Evolutionary conservation across 2,113 vertebrate species (phyloP).

Genomic region (Pongo pygmaeus): DNA sequence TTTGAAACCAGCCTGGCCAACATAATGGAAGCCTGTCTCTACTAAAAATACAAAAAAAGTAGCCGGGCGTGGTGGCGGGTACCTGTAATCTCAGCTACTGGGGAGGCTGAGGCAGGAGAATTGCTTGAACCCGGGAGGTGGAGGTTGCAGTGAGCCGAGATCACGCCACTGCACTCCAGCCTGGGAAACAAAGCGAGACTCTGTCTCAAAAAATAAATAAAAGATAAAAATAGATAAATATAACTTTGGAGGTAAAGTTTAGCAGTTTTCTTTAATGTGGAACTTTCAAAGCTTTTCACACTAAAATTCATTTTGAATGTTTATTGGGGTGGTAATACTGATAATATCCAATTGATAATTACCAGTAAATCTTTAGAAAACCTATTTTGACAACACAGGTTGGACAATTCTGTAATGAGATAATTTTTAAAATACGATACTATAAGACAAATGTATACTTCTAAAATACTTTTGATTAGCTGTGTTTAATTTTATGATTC

Average conservation of each 20-base stretch:
- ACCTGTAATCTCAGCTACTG: too few relatives aligned
- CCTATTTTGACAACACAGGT: background rate
- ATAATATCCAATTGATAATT: background rate
- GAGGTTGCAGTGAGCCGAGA: too few relatives aligned
- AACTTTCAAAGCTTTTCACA: background rate
- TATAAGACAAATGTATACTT: background rate
- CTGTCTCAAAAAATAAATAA: too few relatives aligned
- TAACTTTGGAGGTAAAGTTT: background rate
- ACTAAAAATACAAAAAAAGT: too few relatives aligned
- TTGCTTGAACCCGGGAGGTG: too few relatives aligned
- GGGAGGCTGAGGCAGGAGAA: too few relatives aligned
- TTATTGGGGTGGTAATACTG: background rate
- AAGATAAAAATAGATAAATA: too few relatives aligned
- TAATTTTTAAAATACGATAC: background rate
- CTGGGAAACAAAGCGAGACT: too few relatives aligned
- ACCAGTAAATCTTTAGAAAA: background rate
- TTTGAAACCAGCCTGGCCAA: too few relatives aligned
- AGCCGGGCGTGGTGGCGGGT: too few relatives aligned
- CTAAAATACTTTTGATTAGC: background rate
- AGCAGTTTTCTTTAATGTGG: background rate
- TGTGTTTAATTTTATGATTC: constrained; percentile 8
- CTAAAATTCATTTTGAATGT: background rate
- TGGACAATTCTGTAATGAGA: constrained; percentile 10
- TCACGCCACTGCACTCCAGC: too few relatives aligned
- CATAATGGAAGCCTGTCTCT: too few relatives aligned